These are phyloP conservation scores for Molossus alvarezi DNA, from an alignment of 2,797 vertebrate genomes.

Conservation along the genomic window DNA sequence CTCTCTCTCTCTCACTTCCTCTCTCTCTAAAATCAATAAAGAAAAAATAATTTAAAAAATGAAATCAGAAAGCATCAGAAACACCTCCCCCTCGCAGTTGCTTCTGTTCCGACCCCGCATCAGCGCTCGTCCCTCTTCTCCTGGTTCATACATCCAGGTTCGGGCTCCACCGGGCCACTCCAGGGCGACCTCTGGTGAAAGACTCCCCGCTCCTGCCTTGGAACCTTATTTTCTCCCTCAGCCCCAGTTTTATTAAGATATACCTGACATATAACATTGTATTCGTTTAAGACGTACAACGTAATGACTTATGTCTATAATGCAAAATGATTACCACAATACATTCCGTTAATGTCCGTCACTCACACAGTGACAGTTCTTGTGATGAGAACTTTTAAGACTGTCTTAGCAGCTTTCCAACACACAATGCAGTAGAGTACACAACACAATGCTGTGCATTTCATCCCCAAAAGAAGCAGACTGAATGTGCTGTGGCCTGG, in stretches of 20 bases:
- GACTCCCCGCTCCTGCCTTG: neutral
- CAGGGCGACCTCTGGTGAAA: neutral
- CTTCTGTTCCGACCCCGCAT: neutral
- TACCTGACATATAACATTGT: neutral
- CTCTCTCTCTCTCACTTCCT: no score
- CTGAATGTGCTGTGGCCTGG: neutral
- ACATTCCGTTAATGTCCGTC: neutral
- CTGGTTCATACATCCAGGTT: rapidly evolving
- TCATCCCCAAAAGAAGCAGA: neutral
- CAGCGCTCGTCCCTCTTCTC: rapidly evolving
- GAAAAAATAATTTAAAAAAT: no score
- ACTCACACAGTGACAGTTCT: neutral
- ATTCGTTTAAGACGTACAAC: neutral
- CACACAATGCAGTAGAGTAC: neutral
- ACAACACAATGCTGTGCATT: neutral
- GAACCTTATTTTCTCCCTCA: neutral
- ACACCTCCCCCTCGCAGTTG: neutral
- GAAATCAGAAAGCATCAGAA: neutral
- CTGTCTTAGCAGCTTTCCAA: neutral
- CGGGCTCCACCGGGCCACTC: neutral
- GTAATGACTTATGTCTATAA: neutral
- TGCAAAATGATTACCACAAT: neutral
- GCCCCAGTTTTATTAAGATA: neutral
- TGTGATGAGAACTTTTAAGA: neutral
- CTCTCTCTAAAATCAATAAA: no score